Evolutionary conservation across 2,113 vertebrate species (phyloP), one percentile per base, ranked within the genome.

Genomic region (Herpailurus yagouaroundi): DNA sequence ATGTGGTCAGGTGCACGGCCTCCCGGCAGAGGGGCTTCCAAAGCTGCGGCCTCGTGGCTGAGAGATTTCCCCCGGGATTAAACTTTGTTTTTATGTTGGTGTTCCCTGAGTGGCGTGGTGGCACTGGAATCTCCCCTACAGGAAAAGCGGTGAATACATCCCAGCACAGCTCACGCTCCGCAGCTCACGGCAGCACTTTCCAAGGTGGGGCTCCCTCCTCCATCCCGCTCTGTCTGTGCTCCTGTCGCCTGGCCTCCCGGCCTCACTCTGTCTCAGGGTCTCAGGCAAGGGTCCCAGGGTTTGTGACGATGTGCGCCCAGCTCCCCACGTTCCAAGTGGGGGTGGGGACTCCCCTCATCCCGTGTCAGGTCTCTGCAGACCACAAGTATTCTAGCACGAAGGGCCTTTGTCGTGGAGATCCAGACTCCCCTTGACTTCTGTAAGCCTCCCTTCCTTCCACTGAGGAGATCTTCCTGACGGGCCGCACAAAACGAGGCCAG

Each of bases 121-220:
- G n/a, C 63, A 11, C 63, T 16, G 1, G 50, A 15, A 27, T 41
- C 80, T 71, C 38, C 25, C 29, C 18, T 48, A 19, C 19, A 27
- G 36, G 48, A 33, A 8, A 6, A 8, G 41, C 73, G 3, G 50
- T 33, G 23, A 3, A 6, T 60, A 1, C 25, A 9, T 33, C 66
- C 2, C 23, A 3, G 5, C 64, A 2, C 19, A 11, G 5, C n/a
- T 25, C 25, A 18, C 55, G 9, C 4, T 1, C 4, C n/a, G 11
- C 23, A 9, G 36, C 48, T 33, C 33, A 2, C 8, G 0, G 16
- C 14, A 45, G 87, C 1, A 0, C 2, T 36, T 13, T 3, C 16
- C 27, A 19, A 11, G 15, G 18, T 18, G 1, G n/a, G 73, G 13
- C 73, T 29, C 73, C 73, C 33, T 2, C 41, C 4, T 14, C 38